These are phyloP conservation scores for Muscicapa striata DNA, from an alignment of 2,797 vertebrate genomes.

Conservation along the genomic window DNA sequence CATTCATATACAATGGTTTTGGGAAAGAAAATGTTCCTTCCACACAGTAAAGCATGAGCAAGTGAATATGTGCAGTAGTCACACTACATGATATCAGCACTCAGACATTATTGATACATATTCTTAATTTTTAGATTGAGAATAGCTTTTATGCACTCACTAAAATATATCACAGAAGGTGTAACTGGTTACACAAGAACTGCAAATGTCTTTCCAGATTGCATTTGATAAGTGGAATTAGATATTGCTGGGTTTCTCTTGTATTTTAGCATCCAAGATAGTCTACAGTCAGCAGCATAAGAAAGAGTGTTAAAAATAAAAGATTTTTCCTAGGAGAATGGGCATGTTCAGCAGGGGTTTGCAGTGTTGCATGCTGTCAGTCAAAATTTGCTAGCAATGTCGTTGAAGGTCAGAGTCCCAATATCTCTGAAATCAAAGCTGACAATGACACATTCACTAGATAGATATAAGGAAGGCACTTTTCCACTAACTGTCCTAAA, in stretches of 20 bases:
- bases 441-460: slow-evolving; percentile 50
- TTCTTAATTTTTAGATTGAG: background rate
- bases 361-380: slow-evolving; percentile 69
- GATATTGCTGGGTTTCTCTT: background rate
- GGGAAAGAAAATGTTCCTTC: background rate
- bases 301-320: slow-evolving; percentile 10
- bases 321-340: slow-evolving; percentile 56
- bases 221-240: background rate
- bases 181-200: background rate
- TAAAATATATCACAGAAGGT: background rate
- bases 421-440: slow-evolving; percentile 70
- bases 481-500: slow-evolving; percentile 12
- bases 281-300: background rate
- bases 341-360: slow-evolving; percentile 43
- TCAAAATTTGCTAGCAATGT: slow-evolving; percentile 77
- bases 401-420: slow-evolving; percentile 76
- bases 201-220: background rate
- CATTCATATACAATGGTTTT: accelerated
- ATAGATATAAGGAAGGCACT: slow-evolving; percentile 51
- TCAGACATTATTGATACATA: background rate
- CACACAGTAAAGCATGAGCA: background rate
- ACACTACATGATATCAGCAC: background rate
- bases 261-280: background rate
- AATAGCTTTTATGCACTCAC: background rate
- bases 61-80: background rate